These are phyloP conservation scores for Polydrusus tereticollis DNA, from an alignment of 2,888 invertebrate genomes.

Conservation along the genomic window DNA sequence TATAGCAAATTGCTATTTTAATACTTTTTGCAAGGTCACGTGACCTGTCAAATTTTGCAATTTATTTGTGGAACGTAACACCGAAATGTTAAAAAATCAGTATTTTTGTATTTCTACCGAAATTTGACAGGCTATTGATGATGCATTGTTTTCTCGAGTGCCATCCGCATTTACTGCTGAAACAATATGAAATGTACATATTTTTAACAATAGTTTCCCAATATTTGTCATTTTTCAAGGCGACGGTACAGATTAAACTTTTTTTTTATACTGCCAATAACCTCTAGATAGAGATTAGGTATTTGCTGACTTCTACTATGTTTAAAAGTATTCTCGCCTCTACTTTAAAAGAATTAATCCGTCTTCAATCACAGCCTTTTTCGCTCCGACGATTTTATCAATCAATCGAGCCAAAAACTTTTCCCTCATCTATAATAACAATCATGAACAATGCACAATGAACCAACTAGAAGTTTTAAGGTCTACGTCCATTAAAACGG, in stretches of 20 bases:
- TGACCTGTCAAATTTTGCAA: background rate
- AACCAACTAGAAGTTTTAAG: too few species aligned
- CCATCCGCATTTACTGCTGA: conserved; percentile 11
- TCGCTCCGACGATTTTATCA: too few species aligned
- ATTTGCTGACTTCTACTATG: conserved; percentile 1
- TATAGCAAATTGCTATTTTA: conserved; percentile 28
- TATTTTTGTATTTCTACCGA: background rate
- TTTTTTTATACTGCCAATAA: conserved; percentile 23
- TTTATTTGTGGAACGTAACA: background rate
- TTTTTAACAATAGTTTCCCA: background rate
- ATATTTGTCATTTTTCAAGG: conserved; percentile 25
- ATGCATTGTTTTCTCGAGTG: conserved; percentile 13
- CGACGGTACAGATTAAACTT: background rate
- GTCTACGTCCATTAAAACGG: too few species aligned
- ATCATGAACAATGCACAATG: too few species aligned
- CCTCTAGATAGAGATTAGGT: background rate
- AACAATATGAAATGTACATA: background rate
- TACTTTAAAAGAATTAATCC: background rate
- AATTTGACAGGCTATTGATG: conserved; percentile 10
- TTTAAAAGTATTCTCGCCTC: background rate
- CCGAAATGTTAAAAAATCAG: conserved; percentile 1
- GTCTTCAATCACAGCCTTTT: too few species aligned
- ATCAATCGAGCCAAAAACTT: too few species aligned
- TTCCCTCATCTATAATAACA: too few species aligned
- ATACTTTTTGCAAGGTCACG: background rate